Base-by-base conservation (phyloP, 2,888 invertebrate genomes). In the Rhamnusium bicolor region DNA sequence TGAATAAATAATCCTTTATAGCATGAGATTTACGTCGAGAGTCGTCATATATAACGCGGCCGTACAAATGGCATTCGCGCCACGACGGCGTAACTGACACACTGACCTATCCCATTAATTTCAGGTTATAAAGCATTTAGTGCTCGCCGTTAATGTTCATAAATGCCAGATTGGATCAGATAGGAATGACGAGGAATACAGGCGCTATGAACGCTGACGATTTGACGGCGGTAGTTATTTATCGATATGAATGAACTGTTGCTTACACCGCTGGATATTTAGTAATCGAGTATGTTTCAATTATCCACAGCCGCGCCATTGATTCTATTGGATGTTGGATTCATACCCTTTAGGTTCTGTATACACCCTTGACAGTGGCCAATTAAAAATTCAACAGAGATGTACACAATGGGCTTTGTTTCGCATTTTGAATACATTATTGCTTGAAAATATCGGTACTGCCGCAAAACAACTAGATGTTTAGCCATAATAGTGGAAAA, bases 71-170 rank as follows among this genome's bases (percentile, higher is more conserved):
- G 47, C 49, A 40, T 49, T 56, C 65, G 46, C 58, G 49, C 63
- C 32, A 47, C 71, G 66, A 62, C 62, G 60, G 66, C 67, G 70
- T 71, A 72, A 69, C 78, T 81, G 81, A 80, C 81, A 82, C 78
- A 82, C 78, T 82, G 80, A 83, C 82, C 82, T 79, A 78, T 73
- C 76, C 75, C 74, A 80, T 77, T 78, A 81, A 80, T 78, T 78
- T 81, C 77, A 76, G 79, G 76, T 76, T 80, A 78, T 79, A 78
- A 80, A 78, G 75, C 80, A 77, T 79, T 80, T 78, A 79, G 79
- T 73, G 74, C 66, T 46, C 56, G 60, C 71, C 76, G 79, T 76
- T 79, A 75, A 76, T 79, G 79, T 78, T 76, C 75, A 75, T 77
- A 76, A 79, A 80, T 75, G 78, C 74, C 78, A 73, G 71, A 76